phyloP scores from a whole-genome alignment of 1,140 invertebrate species.

The Heterodera carotae region DNA sequence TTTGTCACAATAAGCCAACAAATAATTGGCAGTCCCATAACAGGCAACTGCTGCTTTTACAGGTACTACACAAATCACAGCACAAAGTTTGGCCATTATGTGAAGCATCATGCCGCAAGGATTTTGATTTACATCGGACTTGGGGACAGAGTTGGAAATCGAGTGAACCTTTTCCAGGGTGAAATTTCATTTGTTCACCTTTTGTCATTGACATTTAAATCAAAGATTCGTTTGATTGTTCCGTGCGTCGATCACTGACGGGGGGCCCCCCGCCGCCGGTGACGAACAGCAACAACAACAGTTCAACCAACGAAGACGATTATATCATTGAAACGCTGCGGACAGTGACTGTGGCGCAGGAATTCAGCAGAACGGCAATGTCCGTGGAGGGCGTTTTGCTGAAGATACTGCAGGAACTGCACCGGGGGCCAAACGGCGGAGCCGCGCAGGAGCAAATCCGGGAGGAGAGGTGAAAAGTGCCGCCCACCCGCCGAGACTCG shows the following conservation, averaged over 20 bases:
- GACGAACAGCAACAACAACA: conserved; percentile 22
- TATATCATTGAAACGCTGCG: conserved; percentile 61
- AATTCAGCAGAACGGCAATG: conserved; percentile 59
- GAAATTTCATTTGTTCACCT: neutral
- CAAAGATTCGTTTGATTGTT: neutral
- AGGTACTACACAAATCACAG: conserved; percentile 76
- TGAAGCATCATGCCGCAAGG: conserved; percentile 75
- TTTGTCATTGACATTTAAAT: neutral
- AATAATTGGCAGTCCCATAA: no score
- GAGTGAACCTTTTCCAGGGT: conserved; percentile 70
- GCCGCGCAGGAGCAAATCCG: conserved; percentile 16
- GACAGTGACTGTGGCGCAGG: conserved; percentile 50
- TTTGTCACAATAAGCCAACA: no score
- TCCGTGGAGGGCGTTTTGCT: conserved; percentile 61
- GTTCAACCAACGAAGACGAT: conserved; percentile 59
- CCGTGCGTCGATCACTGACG: neutral
- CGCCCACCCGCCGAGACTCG: no score
- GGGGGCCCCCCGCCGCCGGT: neutral
- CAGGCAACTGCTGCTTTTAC: no score
- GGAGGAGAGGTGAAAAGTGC: conserved; percentile 10
- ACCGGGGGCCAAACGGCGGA: conserved; percentile 6
- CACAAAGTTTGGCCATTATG: conserved; percentile 74
- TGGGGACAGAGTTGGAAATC: conserved; percentile 69
- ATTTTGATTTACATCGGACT: conserved; percentile 73
- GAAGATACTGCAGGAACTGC: conserved; percentile 58